These are phyloP conservation scores for Furcula furcula DNA, from an alignment of 2,888 invertebrate genomes.

Conservation along the genomic window DNA sequence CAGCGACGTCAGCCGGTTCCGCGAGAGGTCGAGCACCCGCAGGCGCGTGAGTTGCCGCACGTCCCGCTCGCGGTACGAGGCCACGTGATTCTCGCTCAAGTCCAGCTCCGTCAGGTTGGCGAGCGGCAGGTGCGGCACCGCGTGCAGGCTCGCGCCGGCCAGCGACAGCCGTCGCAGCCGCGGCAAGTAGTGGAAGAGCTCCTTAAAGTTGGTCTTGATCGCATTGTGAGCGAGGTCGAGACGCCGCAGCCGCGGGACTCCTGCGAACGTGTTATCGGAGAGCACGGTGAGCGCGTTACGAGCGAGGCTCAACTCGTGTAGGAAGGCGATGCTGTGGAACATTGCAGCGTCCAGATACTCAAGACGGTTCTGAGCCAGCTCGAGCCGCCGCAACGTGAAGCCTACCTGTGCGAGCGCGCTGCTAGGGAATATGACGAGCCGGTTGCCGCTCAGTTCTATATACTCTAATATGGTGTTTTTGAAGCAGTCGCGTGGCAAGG, in stretches of 20 bases:
- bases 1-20: constrained; percentile 86
- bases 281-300: constrained; percentile 89
- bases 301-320: constrained; percentile 87
- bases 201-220: constrained; percentile 89
- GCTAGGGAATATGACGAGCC: constrained; percentile 86
- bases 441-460: constrained; percentile 87
- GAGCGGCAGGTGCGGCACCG: constrained; percentile 86
- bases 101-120: constrained; percentile 85
- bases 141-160: constrained; percentile 85
- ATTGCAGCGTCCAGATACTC: constrained; percentile 92
- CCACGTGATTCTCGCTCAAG: constrained; percentile 86
- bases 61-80: constrained; percentile 83
- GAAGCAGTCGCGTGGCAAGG: constrained; percentile 87
- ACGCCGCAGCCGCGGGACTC: constrained; percentile 85
- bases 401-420: constrained; percentile 87
- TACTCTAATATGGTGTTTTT: constrained; percentile 88
- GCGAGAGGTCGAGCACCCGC: constrained; percentile 85
- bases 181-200: constrained; percentile 89
- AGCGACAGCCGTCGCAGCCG: constrained; percentile 86
- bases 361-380: constrained; percentile 87
- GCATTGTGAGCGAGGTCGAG: constrained; percentile 89
- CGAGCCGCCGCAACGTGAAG: constrained; percentile 87
- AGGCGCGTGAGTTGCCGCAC: constrained; percentile 84
- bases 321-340: constrained; percentile 84
- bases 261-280: constrained; percentile 91